Evolutionary conservation across 2,113 vertebrate species (phyloP).

Genomic region (Nettapus auritus): DNA sequence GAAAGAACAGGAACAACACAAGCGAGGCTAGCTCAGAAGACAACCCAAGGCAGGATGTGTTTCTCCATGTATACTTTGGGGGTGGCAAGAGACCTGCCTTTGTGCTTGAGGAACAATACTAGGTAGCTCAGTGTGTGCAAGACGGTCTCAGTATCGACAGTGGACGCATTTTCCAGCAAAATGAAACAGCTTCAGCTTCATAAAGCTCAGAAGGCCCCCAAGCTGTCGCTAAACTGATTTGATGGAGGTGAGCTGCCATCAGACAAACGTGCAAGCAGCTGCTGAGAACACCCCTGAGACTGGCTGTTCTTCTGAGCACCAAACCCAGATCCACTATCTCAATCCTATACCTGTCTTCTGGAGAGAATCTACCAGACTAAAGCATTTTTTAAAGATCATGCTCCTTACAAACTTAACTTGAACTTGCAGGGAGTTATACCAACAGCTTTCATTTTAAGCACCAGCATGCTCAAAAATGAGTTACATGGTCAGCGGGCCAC

Average conservation of each 20-base stretch:
- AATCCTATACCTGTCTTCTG: neutral
- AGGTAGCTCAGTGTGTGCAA: neutral
- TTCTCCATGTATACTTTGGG: neutral
- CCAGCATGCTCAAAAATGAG: neutral
- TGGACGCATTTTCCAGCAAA: neutral
- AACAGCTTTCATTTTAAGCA: neutral
- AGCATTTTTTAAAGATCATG: neutral
- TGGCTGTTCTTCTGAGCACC: neutral
- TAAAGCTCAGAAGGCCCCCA: neutral
- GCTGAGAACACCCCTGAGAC: neutral
- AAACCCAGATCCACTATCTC: neutral
- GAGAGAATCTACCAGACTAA: neutral
- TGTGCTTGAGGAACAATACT: neutral
- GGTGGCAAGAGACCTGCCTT: neutral
- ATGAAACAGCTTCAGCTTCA: neutral
- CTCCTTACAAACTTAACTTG: neutral
- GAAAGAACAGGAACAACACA: neutral
- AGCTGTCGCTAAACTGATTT: neutral
- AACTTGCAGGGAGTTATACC: neutral
- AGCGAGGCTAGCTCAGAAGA: neutral
- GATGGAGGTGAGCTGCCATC: neutral
- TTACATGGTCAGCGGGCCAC: neutral
- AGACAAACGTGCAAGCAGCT: fast-evolving
- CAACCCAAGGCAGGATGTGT: neutral
- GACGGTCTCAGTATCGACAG: neutral